Percentiles rank a stretch among this genome's conserved stretches.
Conservation (phyloP, 2,113 vertebrate species). For the Alces alces region DNA sequence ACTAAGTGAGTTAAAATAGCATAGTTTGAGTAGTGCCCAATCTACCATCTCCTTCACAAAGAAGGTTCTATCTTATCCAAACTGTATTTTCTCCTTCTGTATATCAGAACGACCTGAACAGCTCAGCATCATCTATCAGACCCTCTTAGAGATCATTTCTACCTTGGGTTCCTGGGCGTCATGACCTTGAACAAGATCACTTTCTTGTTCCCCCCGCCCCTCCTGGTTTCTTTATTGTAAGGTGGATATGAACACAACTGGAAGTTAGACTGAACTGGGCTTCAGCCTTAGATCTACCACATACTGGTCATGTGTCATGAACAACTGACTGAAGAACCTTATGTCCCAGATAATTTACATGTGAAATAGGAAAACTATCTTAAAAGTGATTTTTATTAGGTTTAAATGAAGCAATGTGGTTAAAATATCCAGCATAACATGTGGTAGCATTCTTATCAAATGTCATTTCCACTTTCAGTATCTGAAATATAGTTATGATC, state of each 20-base stretch:
- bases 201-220: accelerated
- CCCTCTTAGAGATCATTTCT: not conserved
- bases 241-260: not conserved
- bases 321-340: not conserved
- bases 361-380: not conserved
- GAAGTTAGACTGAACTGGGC: not conserved
- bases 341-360: not conserved
- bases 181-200: not conserved
- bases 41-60: not conserved
- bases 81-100: not conserved
- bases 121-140: not conserved
- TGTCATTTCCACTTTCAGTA: not conserved
- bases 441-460: not conserved
- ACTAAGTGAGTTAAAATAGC: not conserved
- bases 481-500: not conserved
- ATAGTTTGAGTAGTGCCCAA: not conserved
- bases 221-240: not conserved
- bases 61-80: not conserved
- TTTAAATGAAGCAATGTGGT: not conserved
- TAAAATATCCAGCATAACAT: not conserved
- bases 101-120: not conserved
- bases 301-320: not conserved
- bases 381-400: not conserved
- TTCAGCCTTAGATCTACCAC: not conserved
- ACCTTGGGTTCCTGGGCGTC: not conserved